Base-by-base conservation (phyloP, 2,113 vertebrate genomes). In the Psittacara wagleri region DNA sequence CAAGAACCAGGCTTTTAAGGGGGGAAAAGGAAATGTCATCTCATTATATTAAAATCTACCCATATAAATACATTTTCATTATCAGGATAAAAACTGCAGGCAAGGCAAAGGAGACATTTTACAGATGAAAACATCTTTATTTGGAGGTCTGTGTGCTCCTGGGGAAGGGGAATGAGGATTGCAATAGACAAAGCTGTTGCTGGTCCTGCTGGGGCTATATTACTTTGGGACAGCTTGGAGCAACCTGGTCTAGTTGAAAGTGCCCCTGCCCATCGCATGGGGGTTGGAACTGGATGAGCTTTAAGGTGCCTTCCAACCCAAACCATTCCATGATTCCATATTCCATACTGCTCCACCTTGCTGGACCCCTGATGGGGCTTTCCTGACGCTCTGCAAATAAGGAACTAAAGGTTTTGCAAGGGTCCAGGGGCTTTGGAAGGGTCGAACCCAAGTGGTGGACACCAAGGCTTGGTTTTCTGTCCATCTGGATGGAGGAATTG, bases 281-380 rank as follows among this genome's bases (percentile, higher is more conserved):
- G 57, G 57, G 22, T 10, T 59, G 57, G 33, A 59, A 24, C 57
- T 59, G 57, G 57, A 24, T 59, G n/a, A n/a, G 55, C 55, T 59
- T 59, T 59, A 14, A 59, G 55, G 13, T 35, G 22, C 57, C 9
- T 59, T 59, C 57, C 57, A 59, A 5, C 33, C 57, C 57, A 35
- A 59, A n/a, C 33, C 57, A 15, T 59, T 59, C 6, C 57, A 59
- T 59, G 33, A n/a, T 59, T n/a, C 33, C 10, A 23, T n/a, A 59
- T 59, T 48, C 19, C 2, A 2, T 1, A 0, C 16, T 0, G 1
- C 3, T 61, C 11, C 23, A 4, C 17, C 6, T 25, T 0, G 1
- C 28, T 3, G 8, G 29, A 22, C 4, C 3, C 15, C 4, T 0
- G 0, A 0, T 13, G 46, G 35, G 8, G 4, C 15, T 73, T 39